These are phyloP conservation scores for Bemisia tabaci DNA, from an alignment of 1,140 invertebrate genomes.

Conservation along the genomic window DNA sequence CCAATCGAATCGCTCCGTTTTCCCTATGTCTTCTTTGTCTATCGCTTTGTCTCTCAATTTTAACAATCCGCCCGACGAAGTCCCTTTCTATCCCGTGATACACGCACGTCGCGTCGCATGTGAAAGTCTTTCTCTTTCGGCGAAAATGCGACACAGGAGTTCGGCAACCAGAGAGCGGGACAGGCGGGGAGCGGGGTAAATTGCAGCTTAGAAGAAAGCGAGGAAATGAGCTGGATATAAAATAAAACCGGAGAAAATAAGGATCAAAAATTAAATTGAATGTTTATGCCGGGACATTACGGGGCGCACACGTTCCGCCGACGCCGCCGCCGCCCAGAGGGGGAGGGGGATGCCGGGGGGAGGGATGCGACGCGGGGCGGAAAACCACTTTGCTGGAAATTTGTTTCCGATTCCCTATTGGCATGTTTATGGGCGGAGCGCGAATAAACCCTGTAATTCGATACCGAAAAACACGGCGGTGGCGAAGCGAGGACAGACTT, in stretches of 20 bases:
- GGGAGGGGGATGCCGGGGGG: too few species aligned
- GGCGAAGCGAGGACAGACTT: too few species aligned
- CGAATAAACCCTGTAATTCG: neutral
- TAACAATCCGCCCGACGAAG: too few species aligned
- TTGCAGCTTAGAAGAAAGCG: neutral
- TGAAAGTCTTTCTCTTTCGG: too few species aligned
- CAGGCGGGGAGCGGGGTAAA: neutral
- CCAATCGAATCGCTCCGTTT: too few species aligned
- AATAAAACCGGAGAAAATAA: neutral
- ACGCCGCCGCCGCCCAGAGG: too few species aligned
- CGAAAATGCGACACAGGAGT: too few species aligned
- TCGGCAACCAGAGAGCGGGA: neutral
- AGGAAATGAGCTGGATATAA: neutral
- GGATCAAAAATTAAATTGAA: neutral
- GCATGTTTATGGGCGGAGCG: neutral
- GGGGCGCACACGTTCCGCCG: neutral
- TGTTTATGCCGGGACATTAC: neutral
- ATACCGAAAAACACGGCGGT: neutral
- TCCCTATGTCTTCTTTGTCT: too few species aligned
- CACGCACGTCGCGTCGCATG: too few species aligned
- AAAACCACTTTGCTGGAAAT: neutral
- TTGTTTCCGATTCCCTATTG: neutral
- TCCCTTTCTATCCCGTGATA: too few species aligned
- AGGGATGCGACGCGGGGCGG: too few species aligned
- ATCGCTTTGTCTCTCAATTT: too few species aligned